Evolutionary conservation across 2,113 vertebrate genomes (phyloP), one percentile per base, ranked within the genome.

Genomic region (Trichomycterus rosablanca): DNA sequence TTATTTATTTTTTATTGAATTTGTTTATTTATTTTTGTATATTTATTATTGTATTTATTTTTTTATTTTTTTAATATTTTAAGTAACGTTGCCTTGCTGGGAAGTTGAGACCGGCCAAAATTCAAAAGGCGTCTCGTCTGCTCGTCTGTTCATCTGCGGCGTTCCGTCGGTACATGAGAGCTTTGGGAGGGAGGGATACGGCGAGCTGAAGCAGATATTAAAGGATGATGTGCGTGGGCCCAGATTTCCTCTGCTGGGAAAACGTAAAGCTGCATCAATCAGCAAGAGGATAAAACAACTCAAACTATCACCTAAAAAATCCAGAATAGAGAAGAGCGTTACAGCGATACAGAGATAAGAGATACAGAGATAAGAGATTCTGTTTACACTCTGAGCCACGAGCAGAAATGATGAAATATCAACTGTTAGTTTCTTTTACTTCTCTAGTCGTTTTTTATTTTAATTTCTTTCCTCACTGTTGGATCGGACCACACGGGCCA

Each of bases 221-320:
- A 84, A 84, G 81, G 78, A 84, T 77, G 80, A 82, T 76, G 81
- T 78, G 84, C 73, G 82, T 84, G 84, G 82, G 83, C 73, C 80
- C 62, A 65, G 67, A 66, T 69, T 50, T 52, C 73, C 78, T 81
- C 71, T 73, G 6, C 70, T 74, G 79, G 75, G 81, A 74, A 77
- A 80, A 78, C 71, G 68, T 77, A 84, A 81, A 82, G 74, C 74
- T 58, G 68, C 72, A 80, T 86, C 82, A 82, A 72, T 80, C 78
- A 78, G 79, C 69, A 63, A 15, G 76, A 64, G 75, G 72, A 82
- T 83, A 76, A 83, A 79, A 83, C 74, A 79, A 48, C 71, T 72
- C 59, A 74, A n/a, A n/a, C n/a, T n/a, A n/a, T n/a, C n/a, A n/a
- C n/a, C n/a, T n/a, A 73, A 77, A 67, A 63, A 66, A 63, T 57